Conservation (phyloP, 1,140 invertebrate genomes). For the Oppia nitens region DNA sequence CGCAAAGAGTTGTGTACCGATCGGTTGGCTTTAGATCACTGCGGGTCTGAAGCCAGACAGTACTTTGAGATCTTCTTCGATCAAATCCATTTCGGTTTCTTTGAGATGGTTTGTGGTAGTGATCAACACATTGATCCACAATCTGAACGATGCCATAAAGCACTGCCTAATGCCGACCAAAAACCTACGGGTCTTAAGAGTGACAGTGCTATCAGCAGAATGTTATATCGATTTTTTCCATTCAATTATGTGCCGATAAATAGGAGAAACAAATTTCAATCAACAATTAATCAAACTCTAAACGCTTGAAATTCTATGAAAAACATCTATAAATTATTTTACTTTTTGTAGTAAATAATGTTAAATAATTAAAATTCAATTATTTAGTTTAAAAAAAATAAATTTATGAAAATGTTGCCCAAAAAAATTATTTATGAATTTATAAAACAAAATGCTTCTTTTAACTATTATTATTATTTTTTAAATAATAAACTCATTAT, state of each 20-base stretch:
- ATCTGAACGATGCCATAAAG: neutral
- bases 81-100: constrained; percentile 9
- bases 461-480: no score
- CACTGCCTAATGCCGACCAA: neutral
- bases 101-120: neutral
- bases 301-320: no score
- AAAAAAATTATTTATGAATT: no score
- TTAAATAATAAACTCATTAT: no score
- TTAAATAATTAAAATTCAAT: no score
- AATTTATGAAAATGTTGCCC: no score
- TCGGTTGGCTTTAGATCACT: neutral
- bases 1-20: constrained; percentile 1
- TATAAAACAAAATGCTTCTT: no score
- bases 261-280: neutral
- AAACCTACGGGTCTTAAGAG: constrained; percentile 1
- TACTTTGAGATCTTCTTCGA: constrained; percentile 7
- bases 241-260: constrained; percentile 2
- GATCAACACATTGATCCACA: neutral
- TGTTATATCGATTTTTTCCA: constrained; percentile 7
- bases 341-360: no score
- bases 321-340: no score
- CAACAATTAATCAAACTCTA: neutral
- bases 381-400: no score
- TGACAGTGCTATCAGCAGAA: neutral
- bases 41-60: neutral